These are phyloP conservation scores for Dromococcyx pavoninus DNA, from an alignment of 2,797 vertebrate species.

Conservation along the genomic window DNA sequence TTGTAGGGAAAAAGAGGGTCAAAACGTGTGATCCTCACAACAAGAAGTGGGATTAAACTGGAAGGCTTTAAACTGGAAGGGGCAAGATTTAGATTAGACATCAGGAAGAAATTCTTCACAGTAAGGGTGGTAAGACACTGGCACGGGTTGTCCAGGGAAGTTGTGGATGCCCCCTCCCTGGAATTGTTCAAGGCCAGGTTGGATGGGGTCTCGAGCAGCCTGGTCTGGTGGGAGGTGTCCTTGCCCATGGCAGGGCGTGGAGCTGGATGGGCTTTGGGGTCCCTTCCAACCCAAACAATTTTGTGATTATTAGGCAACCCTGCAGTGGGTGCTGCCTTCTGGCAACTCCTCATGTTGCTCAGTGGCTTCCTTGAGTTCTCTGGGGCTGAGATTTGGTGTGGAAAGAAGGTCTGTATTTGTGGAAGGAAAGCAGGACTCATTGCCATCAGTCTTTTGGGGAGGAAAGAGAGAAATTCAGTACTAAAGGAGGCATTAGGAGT, in stretches of 20 bases:
- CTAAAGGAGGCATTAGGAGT: not conserved
- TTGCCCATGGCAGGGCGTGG: no score
- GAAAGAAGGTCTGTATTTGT: not conserved
- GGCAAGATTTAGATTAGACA: no score
- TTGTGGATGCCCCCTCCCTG: no score
- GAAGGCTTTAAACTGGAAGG: no score
- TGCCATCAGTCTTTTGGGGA: not conserved
- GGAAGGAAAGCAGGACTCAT: rapidly evolving
- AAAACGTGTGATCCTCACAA: not conserved
- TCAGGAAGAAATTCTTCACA: no score
- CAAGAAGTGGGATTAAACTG: not conserved
- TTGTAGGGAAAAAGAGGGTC: not conserved
- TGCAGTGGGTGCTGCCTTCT: not conserved
- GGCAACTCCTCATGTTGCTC: rapidly evolving
- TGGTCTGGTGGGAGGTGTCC: no score
- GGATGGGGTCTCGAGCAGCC: no score
- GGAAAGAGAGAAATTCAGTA: not conserved
- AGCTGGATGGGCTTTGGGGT: no score
- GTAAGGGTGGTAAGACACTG: no score
- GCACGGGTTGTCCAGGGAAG: no score
- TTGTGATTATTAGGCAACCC: not conserved
- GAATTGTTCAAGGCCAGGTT: no score
- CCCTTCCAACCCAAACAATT: no score
- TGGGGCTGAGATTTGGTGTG: not conserved
- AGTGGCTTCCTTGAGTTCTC: not conserved